phyloP scores from a whole-genome alignment of 2,888 invertebrate genomes.

The Himalopsyche kuldschensis region DNA sequence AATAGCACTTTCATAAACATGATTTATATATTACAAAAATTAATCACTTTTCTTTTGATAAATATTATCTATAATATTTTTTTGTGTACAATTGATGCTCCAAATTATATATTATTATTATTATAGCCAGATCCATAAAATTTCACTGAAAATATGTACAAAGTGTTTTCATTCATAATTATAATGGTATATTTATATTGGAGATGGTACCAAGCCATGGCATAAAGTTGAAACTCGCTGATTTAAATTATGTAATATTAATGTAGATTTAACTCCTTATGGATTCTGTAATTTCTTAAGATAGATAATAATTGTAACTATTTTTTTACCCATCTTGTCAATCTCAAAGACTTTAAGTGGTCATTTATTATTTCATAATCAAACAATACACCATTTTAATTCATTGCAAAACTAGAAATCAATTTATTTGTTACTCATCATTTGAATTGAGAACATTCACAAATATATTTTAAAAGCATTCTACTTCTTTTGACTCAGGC shows the following conservation, averaged over 20 bases:
- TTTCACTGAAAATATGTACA: neutral
- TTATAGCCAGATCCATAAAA: neutral
- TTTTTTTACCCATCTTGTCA: neutral
- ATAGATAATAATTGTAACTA: neutral
- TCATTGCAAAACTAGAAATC: neutral
- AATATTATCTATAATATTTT: too few relatives aligned
- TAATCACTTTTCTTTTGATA: too few relatives aligned
- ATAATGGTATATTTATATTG: neutral
- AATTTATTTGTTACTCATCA: too few relatives aligned
- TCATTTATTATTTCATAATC: neutral
- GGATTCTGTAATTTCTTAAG: neutral
- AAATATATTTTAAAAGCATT: too few relatives aligned
- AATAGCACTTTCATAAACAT: too few relatives aligned
- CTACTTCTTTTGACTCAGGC: too few relatives aligned
- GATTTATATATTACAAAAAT: too few relatives aligned
- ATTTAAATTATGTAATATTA: neutral
- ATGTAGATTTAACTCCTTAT: neutral
- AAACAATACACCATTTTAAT: neutral
- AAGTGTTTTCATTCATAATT: neutral
- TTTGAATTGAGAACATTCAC: too few relatives aligned
- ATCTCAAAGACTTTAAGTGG: neutral
- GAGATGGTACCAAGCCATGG: neutral
- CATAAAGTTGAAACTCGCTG: conserved; percentile 1
- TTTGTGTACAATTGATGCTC: too few relatives aligned
- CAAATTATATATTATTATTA: too few relatives aligned